Evolutionary conservation across 2,888 invertebrate species (phyloP).

Genomic region (Coelinius sp.): DNA sequence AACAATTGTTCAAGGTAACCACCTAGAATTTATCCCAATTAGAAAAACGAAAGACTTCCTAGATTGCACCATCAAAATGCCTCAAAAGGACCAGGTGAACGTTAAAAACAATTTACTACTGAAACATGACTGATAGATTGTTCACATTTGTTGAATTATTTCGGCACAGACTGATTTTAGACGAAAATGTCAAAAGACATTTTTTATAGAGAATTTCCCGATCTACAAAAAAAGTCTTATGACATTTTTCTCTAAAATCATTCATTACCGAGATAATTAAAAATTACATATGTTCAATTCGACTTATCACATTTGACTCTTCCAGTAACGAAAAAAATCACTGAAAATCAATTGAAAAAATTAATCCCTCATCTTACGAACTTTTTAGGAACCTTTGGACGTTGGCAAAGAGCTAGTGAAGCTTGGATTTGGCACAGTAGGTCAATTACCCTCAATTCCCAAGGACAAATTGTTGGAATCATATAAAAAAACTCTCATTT

Average conservation of each 20-base stretch:
- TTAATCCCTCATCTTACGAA: background rate
- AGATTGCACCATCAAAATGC: conserved; percentile 70
- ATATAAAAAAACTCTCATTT: conserved; percentile 69
- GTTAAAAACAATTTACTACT: background rate
- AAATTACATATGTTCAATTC: too few relatives aligned
- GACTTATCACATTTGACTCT: too few relatives aligned
- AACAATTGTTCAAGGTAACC: conserved; percentile 72
- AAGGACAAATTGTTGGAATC: conserved; percentile 58
- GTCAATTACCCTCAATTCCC: conserved; percentile 56
- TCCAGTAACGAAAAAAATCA: background rate
- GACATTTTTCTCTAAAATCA: too few relatives aligned
- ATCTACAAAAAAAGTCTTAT: too few relatives aligned
- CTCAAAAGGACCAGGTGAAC: conserved; percentile 60
- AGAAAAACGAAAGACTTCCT: conserved; percentile 68
- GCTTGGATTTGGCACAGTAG: conserved; percentile 68
- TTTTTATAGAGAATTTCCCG: too few relatives aligned
- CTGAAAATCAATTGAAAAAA: background rate
- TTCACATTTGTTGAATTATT: background rate
- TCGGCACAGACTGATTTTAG: background rate
- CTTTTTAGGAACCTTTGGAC: conserved; percentile 57
- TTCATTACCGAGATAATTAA: too few relatives aligned
- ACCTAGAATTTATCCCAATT: conserved; percentile 73
- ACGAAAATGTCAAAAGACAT: background rate
- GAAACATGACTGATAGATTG: background rate
- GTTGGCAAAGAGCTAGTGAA: conserved; percentile 73